Evolutionary conservation across 2,888 invertebrate genomes (phyloP).

Genomic region (Lasioglossum zephyrum): DNA sequence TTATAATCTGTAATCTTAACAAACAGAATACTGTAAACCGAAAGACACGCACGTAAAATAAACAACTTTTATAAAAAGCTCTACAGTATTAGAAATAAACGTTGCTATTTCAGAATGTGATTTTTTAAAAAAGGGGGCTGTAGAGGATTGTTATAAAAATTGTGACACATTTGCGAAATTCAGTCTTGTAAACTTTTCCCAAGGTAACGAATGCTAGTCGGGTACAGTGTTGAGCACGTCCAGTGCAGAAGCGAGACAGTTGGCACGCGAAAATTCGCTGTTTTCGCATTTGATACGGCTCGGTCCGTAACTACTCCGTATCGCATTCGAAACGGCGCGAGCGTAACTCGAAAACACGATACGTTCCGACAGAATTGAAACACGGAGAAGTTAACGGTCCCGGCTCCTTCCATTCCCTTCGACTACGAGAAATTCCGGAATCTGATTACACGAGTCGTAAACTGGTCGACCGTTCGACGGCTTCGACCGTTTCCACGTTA

Average conservation of each 20-base stretch:
- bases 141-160: neutral
- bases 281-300: constrained; percentile 10
- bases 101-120: too few relatives aligned
- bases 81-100: too few relatives aligned
- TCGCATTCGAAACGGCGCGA: neutral
- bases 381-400: constrained; percentile 23
- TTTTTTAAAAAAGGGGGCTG: neutral
- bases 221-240: neutral
- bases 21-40: too few relatives aligned
- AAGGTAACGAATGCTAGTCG: neutral
- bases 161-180: neutral
- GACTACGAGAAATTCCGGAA: constrained; percentile 15
- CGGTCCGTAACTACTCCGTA: constrained; percentile 2
- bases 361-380: constrained; percentile 24
- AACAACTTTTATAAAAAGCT: too few relatives aligned
- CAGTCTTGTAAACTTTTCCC: neutral
- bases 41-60: too few relatives aligned
- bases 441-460: constrained; percentile 27
- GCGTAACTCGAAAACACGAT: constrained; percentile 7
- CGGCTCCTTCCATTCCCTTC: constrained; percentile 25
- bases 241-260: neutral
- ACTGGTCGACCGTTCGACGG: constrained; percentile 3
- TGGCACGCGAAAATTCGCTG: neutral
- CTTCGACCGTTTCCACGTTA: constrained; percentile 1
- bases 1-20: too few relatives aligned